Evolutionary conservation across 2,113 vertebrate genomes (phyloP).

Genomic region (Oncorhynchus tshawytscha): DNA sequence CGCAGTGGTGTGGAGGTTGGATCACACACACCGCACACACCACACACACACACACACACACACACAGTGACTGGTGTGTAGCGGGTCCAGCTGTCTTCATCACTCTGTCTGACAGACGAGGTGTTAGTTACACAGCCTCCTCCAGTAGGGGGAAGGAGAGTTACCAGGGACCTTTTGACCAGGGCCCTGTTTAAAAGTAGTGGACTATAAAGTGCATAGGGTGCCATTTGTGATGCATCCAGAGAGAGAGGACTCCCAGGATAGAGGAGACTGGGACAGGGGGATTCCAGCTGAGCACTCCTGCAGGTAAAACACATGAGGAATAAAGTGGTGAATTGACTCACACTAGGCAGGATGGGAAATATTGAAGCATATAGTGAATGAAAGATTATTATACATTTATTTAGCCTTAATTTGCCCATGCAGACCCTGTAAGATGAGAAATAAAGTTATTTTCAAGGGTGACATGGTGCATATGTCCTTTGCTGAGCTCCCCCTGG

Average conservation of each 20-base stretch:
- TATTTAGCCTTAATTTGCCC: background rate
- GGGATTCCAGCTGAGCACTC: constrained; percentile 34
- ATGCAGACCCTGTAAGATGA: background rate
- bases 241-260: background rate
- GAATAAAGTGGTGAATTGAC: background rate
- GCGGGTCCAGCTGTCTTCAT: constrained; percentile 49
- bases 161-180: too few species aligned
- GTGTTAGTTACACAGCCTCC: constrained; percentile 29
- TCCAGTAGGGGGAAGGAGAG: background rate
- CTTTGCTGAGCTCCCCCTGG: background rate
- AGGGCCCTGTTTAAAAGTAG: too few species aligned
- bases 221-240: too few species aligned
- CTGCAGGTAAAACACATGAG: constrained; percentile 5
- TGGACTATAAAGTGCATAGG: too few species aligned
- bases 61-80: background rate
- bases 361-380: background rate
- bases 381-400: background rate
- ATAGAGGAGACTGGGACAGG: constrained; percentile 3
- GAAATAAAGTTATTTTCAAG: background rate
- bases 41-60: background rate
- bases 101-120: constrained; percentile 39
- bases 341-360: background rate
- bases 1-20: too few species aligned
- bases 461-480: background rate
- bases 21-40: too few species aligned